Evolutionary conservation across 2,797 vertebrate genomes (phyloP).

Genomic region (Euthynnus affinis): DNA sequence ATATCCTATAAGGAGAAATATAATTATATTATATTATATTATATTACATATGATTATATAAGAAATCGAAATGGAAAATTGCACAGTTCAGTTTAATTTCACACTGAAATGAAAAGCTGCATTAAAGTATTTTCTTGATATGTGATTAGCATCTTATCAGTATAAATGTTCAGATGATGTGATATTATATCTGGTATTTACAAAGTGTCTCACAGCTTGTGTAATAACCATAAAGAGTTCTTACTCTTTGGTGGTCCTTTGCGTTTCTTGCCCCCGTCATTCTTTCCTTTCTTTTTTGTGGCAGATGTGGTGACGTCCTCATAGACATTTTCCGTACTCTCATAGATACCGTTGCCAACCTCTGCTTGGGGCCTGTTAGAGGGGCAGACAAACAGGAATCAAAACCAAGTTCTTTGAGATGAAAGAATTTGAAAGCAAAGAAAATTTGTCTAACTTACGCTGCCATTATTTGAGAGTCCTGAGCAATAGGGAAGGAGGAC

Average conservation of each 20-base stretch:
- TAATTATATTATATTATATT: background rate
- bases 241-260: conserved; percentile 85
- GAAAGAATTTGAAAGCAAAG: background rate
- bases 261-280: conserved; percentile 69
- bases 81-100: background rate
- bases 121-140: too few species aligned
- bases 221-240: too few species aligned
- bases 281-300: conserved; percentile 76
- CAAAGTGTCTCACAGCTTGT: too few species aligned
- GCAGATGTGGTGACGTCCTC: conserved; percentile 50
- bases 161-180: background rate
- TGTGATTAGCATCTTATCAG: background rate
- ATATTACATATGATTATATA: too few species aligned
- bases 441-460: conserved; percentile 65
- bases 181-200: background rate
- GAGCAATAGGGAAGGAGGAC: conserved; percentile 5
- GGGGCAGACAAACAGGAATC: background rate
- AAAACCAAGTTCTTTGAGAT: background rate
- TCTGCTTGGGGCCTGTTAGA: conserved; percentile 42
- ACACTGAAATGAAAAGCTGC: too few species aligned
- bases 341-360: conserved; percentile 6
- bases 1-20: background rate
- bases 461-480: conserved; percentile 35
- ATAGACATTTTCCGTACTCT: conserved; percentile 42
- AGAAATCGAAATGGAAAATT: too few species aligned